Evolutionary conservation across 30 jellyfish, hydroid and myxozoan species (phyloP).

Genomic region (Turritopsis dohrnii): DNA sequence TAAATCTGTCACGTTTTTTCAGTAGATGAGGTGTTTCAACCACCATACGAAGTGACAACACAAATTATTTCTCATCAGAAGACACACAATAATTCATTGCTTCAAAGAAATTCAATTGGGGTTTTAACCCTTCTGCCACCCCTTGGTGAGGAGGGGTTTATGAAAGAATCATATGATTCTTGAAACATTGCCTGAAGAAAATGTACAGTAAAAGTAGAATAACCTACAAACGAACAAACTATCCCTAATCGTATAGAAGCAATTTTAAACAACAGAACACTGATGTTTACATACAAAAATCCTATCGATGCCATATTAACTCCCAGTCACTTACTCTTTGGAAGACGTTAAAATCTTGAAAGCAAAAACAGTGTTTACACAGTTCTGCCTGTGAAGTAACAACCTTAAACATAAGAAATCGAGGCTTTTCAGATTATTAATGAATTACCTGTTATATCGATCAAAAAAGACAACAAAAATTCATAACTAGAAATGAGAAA

Average conservation of each 20-base stretch:
- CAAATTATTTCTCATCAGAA: too few species aligned
- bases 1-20: too few species aligned
- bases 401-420: too few species aligned
- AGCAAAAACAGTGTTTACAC: background rate
- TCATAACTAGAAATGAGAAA: too few species aligned
- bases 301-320: background rate
- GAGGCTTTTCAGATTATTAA: too few species aligned
- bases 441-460: too few species aligned
- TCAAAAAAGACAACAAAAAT: too few species aligned
- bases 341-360: background rate
- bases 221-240: background rate
- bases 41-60: too few species aligned
- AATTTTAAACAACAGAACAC: background rate
- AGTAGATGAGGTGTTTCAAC: too few species aligned
- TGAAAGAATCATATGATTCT: background rate
- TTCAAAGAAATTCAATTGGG: background rate
- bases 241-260: background rate
- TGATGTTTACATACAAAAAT: background rate
- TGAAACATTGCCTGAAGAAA: background rate
- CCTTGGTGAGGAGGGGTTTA: background rate
- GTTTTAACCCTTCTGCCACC: background rate
- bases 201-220: background rate
- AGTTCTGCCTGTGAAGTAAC: background rate
- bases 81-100: too few species aligned
- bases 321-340: background rate